Evolutionary conservation across 1,140 invertebrate species (phyloP).

Genomic region (Conopomorpha cramerella): DNA sequence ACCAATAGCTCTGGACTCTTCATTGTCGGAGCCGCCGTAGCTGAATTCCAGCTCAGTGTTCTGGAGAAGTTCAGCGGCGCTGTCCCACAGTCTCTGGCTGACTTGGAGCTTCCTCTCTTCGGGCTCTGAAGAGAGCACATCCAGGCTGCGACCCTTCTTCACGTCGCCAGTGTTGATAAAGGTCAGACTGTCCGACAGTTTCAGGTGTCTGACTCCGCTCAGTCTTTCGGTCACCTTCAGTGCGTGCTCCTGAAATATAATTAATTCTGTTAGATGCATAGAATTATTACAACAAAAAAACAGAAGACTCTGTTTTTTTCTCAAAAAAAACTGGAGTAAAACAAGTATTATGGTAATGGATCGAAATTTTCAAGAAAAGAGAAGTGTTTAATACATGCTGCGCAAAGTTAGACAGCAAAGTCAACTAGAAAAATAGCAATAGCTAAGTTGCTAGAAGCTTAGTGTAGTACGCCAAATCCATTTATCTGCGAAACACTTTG

Average conservation of each 20-base stretch:
- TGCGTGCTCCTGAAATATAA: conserved; percentile 40
- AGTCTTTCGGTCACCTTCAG: conserved; percentile 29
- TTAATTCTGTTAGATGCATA: too few species aligned
- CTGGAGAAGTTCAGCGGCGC: conserved; percentile 21
- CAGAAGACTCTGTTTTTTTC: too few species aligned
- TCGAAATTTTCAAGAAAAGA: too few species aligned
- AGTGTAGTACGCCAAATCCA: too few species aligned
- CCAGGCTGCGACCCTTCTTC: conserved; percentile 29
- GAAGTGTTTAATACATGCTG: too few species aligned
- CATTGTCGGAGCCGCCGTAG: conserved; percentile 22
- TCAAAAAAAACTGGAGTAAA: too few species aligned
- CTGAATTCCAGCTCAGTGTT: conserved; percentile 38
- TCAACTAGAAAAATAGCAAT: too few species aligned
- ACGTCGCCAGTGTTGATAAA: conserved; percentile 32
- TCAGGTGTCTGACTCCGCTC: conserved; percentile 27
- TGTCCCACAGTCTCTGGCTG: conserved; percentile 32
- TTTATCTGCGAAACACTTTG: too few species aligned
- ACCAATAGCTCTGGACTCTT: conserved; percentile 27
- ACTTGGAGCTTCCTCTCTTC: conserved; percentile 26
- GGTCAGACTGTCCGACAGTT: conserved; percentile 32
- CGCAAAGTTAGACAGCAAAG: too few species aligned
- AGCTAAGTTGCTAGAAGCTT: too few species aligned
- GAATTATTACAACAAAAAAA: too few species aligned
- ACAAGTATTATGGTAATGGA: too few species aligned
- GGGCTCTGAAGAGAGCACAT: conserved; percentile 26